phyloP scores from a whole-genome alignment of 2,888 invertebrate species.

The Habroteleia sp. region DNA sequence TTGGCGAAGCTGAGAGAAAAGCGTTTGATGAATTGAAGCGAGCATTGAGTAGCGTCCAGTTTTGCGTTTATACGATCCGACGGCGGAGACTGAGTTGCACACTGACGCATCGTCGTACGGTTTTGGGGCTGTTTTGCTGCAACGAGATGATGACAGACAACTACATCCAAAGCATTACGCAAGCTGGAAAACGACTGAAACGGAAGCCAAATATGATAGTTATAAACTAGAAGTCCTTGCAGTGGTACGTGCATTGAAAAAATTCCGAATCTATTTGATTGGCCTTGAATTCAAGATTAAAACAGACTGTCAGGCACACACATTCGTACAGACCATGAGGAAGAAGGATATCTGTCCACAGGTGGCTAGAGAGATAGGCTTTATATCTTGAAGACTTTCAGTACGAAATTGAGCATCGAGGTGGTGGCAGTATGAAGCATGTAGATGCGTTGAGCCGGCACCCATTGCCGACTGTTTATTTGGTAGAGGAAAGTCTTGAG shows the following conservation, averaged over 20 bases:
- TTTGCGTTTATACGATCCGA: constrained; percentile 8
- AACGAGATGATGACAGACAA: background rate
- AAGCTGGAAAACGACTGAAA: constrained; percentile 11
- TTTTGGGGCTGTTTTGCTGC: background rate
- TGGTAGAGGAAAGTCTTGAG: background rate
- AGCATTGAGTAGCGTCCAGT: constrained; percentile 11
- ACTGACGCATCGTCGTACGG: background rate
- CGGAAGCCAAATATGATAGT: constrained; percentile 3
- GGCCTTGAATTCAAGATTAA: background rate
- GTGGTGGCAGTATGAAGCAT: background rate
- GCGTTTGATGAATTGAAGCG: constrained; percentile 17
- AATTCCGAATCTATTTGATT: constrained; percentile 2
- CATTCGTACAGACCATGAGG: constrained; percentile 3
- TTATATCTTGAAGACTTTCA: background rate
- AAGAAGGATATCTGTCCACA: constrained; percentile 2
- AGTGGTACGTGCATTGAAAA: constrained; percentile 1
- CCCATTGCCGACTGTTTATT: background rate
- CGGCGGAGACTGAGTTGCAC: constrained; percentile 20
- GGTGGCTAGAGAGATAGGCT: background rate
- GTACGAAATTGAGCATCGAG: background rate
- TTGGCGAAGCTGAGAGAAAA: constrained; percentile 2
- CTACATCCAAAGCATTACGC: constrained; percentile 1
- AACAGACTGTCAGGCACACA: constrained; percentile 1
- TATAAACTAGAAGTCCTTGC: constrained; percentile 4
- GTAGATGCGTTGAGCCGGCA: background rate